Percentiles rank a stretch among this genome's conserved stretches.
These are phyloP conservation scores for Dilophus febrilis DNA, from an alignment of 2,888 invertebrate genomes.

Conservation along the genomic window DNA sequence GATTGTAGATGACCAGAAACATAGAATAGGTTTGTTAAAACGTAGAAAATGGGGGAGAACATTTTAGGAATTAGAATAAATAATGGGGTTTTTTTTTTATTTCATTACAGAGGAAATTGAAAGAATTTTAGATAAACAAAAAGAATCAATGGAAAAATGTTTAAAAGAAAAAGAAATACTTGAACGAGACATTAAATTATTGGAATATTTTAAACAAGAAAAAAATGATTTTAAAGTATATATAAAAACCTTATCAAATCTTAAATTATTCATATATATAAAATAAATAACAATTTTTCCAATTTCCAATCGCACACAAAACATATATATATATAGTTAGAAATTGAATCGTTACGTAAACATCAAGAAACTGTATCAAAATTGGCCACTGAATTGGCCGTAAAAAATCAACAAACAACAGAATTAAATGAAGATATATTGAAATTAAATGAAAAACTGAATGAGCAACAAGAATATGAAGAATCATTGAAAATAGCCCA, in stretches of 20 bases:
- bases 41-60: too few relatives aligned
- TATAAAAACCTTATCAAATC: too few relatives aligned
- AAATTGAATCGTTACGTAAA: neutral
- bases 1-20: too few relatives aligned
- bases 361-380: neutral
- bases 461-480: neutral
- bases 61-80: neutral
- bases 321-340: too few relatives aligned
- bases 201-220: neutral
- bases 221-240: neutral
- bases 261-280: too few relatives aligned
- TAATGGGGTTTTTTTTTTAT: neutral
- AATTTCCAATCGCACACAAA: too few relatives aligned
- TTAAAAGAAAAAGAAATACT: neutral
- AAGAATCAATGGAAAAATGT: neutral
- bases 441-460: neutral
- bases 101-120: conserved; percentile 1
- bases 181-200: neutral
- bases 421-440: neutral
- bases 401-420: neutral
- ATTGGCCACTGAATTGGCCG: neutral
- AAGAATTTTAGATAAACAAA: conserved; percentile 1
- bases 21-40: too few relatives aligned
- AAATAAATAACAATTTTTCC: too few relatives aligned
- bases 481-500: neutral